phyloP scores from a whole-genome alignment of 2,888 invertebrate genomes.

The Chalcis sispes region DNA sequence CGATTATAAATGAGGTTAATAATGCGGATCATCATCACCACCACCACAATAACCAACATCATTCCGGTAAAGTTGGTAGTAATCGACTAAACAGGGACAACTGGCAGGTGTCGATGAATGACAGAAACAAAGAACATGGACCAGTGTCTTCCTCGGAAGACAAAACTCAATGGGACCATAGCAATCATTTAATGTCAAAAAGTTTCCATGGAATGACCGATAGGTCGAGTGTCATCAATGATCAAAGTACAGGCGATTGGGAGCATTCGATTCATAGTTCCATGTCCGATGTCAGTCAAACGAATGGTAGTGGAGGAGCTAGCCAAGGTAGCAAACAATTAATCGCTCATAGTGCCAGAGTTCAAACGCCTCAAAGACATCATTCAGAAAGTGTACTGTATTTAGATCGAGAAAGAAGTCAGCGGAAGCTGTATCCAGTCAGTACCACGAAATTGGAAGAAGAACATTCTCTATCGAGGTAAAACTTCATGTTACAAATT shows the following conservation, averaged over 20 bases:
- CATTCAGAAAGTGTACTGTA: constrained; percentile 87
- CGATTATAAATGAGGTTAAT: constrained; percentile 39
- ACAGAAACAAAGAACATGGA: constrained; percentile 67
- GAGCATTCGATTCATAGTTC: constrained; percentile 66
- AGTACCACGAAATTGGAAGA: constrained; percentile 80
- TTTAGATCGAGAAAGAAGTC: constrained; percentile 79
- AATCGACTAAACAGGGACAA: constrained; percentile 62
- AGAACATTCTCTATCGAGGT: constrained; percentile 62
- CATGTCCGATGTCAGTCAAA: constrained; percentile 70
- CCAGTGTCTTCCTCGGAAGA: constrained; percentile 18
- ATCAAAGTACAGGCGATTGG: constrained; percentile 56
- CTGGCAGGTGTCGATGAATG: constrained; percentile 72
- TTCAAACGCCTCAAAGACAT: constrained; percentile 86
- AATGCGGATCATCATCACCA: constrained; percentile 61
- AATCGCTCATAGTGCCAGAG: constrained; percentile 87
- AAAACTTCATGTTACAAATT: not conserved
- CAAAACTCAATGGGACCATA: constrained; percentile 40
- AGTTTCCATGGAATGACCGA: constrained; percentile 57
- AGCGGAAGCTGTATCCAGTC: constrained; percentile 83
- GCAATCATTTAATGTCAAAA: constrained; percentile 39
- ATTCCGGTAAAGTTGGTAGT: constrained; percentile 54
- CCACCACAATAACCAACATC: constrained; percentile 61
- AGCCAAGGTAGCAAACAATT: constrained; percentile 77
- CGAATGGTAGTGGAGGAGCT: constrained; percentile 58
- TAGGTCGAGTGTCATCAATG: constrained; percentile 65